Evolutionary conservation across 2,113 vertebrate genomes (phyloP).

Genomic region (Chaetodon auriga): DNA sequence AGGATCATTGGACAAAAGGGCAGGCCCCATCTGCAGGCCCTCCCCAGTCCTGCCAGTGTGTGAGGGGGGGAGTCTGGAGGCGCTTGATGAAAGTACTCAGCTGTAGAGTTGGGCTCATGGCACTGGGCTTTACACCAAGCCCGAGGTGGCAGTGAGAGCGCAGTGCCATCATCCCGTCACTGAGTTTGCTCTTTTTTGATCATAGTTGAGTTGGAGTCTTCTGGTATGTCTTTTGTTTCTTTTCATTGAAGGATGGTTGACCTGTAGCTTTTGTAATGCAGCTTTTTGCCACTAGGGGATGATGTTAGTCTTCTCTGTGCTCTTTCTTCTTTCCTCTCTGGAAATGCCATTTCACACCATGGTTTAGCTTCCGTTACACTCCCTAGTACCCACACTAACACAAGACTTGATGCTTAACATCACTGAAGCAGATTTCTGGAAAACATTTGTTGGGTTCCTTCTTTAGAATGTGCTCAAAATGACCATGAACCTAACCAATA

Average conservation of each 20-base stretch:
- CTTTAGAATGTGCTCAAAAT: constrained; percentile 59
- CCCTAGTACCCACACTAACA: constrained; percentile 76
- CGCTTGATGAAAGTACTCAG: constrained; percentile 87
- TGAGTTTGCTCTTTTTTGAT: constrained; percentile 83
- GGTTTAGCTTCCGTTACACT: constrained; percentile 70
- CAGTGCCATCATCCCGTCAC: constrained; percentile 83
- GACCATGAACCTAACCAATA: constrained; percentile 69
- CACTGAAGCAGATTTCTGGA: constrained; percentile 61
- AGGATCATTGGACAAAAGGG: constrained; percentile 69
- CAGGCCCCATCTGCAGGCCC: constrained; percentile 29
- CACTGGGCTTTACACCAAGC: constrained; percentile 79
- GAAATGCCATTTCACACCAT: constrained; percentile 63
- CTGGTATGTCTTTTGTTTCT: constrained; percentile 70
- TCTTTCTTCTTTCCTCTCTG: constrained; percentile 80
- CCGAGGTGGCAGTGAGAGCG: constrained; percentile 65
- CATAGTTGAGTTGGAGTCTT: constrained; percentile 79
- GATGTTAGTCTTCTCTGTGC: constrained; percentile 80
- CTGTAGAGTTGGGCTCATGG: constrained; percentile 83
- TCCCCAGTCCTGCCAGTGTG: constrained; percentile 84
- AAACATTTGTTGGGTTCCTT: constrained; percentile 60
- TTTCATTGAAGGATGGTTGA: constrained; percentile 63
- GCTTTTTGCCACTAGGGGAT: constrained; percentile 74
- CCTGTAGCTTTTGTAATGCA: constrained; percentile 71
- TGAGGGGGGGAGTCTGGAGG: constrained; percentile 79
- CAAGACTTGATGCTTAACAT: constrained; percentile 70